These are phyloP conservation scores for Hybognathus amarus DNA, from an alignment of 2,797 vertebrate species.

Conservation along the genomic window DNA sequence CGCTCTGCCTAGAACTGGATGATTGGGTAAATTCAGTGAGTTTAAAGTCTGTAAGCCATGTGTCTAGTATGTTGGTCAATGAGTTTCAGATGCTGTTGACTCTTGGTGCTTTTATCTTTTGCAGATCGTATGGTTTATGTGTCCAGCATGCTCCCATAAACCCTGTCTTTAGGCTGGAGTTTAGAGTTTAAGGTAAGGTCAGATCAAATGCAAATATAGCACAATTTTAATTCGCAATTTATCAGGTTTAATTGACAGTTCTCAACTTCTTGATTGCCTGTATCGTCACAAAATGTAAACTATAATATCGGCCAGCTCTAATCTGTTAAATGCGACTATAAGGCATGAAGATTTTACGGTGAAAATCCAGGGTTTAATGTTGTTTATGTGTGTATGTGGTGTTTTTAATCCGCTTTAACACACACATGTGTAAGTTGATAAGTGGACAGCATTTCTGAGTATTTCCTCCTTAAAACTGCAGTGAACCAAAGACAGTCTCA, in stretches of 20 bases:
- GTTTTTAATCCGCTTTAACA: too few species aligned
- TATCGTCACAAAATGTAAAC: not conserved
- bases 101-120: slow-evolving; percentile 13
- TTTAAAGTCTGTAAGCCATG: slow-evolving; percentile 22
- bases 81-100: slow-evolving; percentile 31
- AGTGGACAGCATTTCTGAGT: too few species aligned
- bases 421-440: too few species aligned
- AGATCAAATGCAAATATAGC: not conserved
- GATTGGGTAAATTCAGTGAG: not conserved
- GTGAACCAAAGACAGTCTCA: too few species aligned
- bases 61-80: slow-evolving; percentile 9
- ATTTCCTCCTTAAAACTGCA: too few species aligned
- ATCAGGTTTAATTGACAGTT: not conserved
- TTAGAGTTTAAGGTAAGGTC: not conserved
- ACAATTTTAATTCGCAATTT: too few species aligned
- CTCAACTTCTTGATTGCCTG: not conserved
- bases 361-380: too few species aligned
- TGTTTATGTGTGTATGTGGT: too few species aligned
- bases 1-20: not conserved
- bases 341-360: not conserved
- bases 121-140: slow-evolving; percentile 1
- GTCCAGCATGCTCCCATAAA: not conserved
- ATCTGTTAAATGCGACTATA: not conserved
- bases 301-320: not conserved
- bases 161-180: not conserved